Evolutionary conservation across 1,140 invertebrate genomes (phyloP).

Genomic region (Pentalonia nigronervosa): DNA sequence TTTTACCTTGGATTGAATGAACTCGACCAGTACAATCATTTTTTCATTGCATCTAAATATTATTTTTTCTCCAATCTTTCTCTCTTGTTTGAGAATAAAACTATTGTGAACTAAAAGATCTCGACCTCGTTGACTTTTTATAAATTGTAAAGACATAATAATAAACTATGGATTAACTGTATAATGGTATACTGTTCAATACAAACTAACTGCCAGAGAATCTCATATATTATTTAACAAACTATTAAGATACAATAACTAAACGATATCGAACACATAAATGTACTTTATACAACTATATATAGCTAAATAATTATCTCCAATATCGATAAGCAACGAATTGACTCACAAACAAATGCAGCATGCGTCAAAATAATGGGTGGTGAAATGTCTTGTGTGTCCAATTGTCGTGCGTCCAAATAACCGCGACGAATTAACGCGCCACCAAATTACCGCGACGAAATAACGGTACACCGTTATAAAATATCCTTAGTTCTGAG

Average conservation of each 20-base stretch:
- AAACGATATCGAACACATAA: neutral
- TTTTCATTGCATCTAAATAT: neutral
- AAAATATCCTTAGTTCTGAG: neutral
- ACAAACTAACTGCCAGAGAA: neutral
- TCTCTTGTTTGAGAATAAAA: neutral
- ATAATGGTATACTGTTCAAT: neutral
- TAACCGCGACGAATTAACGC: neutral
- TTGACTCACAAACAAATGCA: neutral
- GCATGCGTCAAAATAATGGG: too few species aligned
- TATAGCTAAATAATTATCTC: neutral
- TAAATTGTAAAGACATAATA: neutral
- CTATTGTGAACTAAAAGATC: neutral
- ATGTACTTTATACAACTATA: neutral
- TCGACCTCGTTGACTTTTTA: neutral
- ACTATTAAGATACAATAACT: neutral
- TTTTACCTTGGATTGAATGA: slow-evolving; percentile 6
- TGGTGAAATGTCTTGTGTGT: too few species aligned
- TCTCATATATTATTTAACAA: neutral
- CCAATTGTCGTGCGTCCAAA: neutral
- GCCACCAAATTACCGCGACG: neutral
- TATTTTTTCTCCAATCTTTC: neutral
- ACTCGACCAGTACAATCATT: neutral
- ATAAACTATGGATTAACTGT: too few species aligned
- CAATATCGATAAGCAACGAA: neutral
- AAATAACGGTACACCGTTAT: neutral